Percentiles rank a stretch among this genome's conserved stretches.
Conservation (phyloP, 30 jellyfish, hydroid and myxozoan species). For the Turritopsis rubra region DNA sequence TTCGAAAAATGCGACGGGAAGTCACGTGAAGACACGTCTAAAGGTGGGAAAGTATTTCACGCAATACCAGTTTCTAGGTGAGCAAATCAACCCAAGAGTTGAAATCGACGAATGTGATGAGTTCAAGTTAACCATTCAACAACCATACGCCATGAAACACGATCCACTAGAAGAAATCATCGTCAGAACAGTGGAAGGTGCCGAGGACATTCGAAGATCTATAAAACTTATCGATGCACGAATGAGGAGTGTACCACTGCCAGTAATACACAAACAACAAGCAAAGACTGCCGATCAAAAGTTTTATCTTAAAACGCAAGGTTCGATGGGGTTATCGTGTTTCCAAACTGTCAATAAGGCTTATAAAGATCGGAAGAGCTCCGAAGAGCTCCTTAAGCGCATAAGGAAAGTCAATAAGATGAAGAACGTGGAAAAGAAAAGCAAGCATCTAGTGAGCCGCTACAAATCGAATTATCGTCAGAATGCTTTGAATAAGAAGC, state of each 20-base stretch:
- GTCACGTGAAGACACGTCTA: not conserved
- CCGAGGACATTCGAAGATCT: constrained; percentile 57
- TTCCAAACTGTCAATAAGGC: constrained; percentile 82
- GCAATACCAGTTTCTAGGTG: constrained; percentile 42
- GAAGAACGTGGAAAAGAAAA: not conserved
- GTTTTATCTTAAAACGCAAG: constrained; percentile 61
- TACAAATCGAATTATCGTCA: not conserved
- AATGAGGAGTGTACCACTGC: constrained; percentile 12
- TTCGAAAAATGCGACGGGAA: not conserved
- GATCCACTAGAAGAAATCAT: constrained; percentile 51
- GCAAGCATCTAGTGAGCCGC: constrained; percentile 12
- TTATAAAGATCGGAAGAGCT: constrained; percentile 62
- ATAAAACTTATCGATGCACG: constrained; percentile 30
- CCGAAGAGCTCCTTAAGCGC: constrained; percentile 13
- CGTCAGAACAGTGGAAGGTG: constrained; percentile 42
- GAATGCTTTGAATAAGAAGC: not conserved
- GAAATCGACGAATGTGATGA: constrained; percentile 30
- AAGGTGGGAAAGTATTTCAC: constrained; percentile 36
- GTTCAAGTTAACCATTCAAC: constrained; percentile 36
- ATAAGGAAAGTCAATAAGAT: not conserved
- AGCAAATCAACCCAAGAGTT: not conserved
- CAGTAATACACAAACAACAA: constrained; percentile 24
- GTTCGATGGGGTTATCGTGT: constrained; percentile 60
- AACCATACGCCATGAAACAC: constrained; percentile 39
- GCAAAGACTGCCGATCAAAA: constrained; percentile 45